Percentiles rank a stretch among this genome's conserved stretches.
These are phyloP conservation scores for Dimorphilus gyrociliatus DNA, from an alignment of 2,888 invertebrate genomes.

Conservation along the genomic window DNA sequence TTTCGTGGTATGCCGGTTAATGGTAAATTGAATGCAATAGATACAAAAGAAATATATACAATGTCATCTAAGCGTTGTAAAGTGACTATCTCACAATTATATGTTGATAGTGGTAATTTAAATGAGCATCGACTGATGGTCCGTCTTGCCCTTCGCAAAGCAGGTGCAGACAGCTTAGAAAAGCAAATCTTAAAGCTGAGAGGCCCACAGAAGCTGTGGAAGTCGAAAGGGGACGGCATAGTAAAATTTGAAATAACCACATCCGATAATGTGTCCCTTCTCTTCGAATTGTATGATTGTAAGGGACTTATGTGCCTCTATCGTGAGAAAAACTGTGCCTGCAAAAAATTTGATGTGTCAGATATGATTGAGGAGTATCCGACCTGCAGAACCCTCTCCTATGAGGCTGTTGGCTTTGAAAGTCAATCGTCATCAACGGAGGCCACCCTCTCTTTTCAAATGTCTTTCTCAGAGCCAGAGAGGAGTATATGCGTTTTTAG, in stretches of 20 bases:
- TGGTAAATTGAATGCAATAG: conserved; percentile 32
- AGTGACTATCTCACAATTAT: conserved; percentile 14
- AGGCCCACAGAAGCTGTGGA: conserved; percentile 15
- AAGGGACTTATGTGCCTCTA: conserved; percentile 32
- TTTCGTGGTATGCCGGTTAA: conserved; percentile 38
- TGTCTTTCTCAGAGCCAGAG: conserved; percentile 16
- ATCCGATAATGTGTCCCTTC: conserved; percentile 26
- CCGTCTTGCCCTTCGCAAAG: conserved; percentile 5
- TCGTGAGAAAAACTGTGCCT: too few species aligned
- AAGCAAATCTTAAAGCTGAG: conserved; percentile 10
- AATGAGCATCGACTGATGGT: too few species aligned
- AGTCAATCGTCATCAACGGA: too few species aligned
- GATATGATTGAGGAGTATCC: too few species aligned
- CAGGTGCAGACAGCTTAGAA: conserved; percentile 1
- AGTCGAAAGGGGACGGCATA: conserved; percentile 33
- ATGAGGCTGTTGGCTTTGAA: too few species aligned
- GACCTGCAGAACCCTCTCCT: too few species aligned
- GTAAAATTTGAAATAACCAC: conserved; percentile 30
- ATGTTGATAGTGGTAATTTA: conserved; percentile 15
- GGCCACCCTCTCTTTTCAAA: too few species aligned
- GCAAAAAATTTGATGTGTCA: too few species aligned
- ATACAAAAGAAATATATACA: conserved; percentile 18
- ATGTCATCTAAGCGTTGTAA: conserved; percentile 29
- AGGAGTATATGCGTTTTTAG: conserved; percentile 18
- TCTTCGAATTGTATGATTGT: conserved; percentile 21